Evolutionary conservation across 2,888 invertebrate species (phyloP).

Genomic region (Ashinkailepas kermadecensis): DNA sequence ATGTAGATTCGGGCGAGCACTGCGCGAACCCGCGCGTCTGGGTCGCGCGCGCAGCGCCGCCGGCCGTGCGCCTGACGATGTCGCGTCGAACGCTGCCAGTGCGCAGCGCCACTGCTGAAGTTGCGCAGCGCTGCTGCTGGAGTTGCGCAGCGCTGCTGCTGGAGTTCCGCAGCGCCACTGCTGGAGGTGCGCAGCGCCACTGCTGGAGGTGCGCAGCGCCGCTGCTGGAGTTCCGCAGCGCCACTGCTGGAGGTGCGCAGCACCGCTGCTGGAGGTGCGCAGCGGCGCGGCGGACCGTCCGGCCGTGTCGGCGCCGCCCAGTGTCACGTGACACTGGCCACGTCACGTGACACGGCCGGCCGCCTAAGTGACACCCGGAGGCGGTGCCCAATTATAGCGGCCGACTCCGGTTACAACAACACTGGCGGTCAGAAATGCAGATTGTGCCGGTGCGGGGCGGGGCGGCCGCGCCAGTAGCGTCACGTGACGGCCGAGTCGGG

Average conservation of each 20-base stretch:
- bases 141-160: too few relatives aligned
- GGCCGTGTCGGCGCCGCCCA: not conserved
- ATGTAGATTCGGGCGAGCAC: too few relatives aligned
- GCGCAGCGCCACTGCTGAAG: too few relatives aligned
- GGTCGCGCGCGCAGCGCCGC: too few relatives aligned
- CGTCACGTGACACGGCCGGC: not conserved
- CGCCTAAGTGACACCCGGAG: not conserved
- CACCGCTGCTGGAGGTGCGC: not conserved
- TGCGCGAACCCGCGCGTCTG: too few relatives aligned
- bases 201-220: not conserved
- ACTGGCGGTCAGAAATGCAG: not conserved
- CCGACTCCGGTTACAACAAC: not conserved
- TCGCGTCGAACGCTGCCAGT: too few relatives aligned
- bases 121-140: too few relatives aligned
- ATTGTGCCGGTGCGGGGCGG: not conserved
- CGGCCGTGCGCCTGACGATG: too few relatives aligned
- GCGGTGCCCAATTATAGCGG: slow-evolving; percentile 11
- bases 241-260: not conserved
- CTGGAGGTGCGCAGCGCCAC: too few relatives aligned
- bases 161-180: too few relatives aligned
- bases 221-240: not conserved
- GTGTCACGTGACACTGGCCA: not conserved
- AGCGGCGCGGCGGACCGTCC: not conserved
- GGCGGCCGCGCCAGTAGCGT: too few relatives aligned
- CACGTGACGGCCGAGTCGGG: too few relatives aligned